Evolutionary conservation across 35 echinoderm and acorn worm species (phyloP).

Genomic region (Apostichopus japonicus): DNA sequence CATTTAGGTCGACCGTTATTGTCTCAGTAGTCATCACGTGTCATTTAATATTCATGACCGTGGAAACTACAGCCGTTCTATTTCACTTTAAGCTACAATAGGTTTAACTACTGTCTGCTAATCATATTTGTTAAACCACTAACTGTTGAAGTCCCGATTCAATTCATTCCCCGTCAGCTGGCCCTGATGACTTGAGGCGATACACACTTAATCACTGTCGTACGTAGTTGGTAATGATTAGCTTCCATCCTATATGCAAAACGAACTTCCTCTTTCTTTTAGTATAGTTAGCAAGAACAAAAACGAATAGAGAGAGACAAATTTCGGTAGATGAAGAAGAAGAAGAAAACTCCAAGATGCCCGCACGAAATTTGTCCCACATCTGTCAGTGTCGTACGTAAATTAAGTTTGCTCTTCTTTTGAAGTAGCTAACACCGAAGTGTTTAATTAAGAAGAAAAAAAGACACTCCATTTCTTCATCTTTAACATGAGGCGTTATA

Average conservation of each 20-base stretch:
- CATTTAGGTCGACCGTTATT: too few species aligned
- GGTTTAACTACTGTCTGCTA: neutral
- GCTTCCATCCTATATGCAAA: neutral
- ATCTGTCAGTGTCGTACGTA: slow-evolving; percentile 6
- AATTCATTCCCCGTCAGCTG: slow-evolving; percentile 12
- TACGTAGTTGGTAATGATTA: neutral
- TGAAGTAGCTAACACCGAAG: neutral
- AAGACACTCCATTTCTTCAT: neutral
- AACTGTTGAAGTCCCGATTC: neutral
- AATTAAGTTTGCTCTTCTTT: slow-evolving; percentile 4
- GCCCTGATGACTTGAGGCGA: neutral
- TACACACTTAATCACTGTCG: neutral
- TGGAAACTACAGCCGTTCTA: too few species aligned
- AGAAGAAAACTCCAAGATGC: neutral
- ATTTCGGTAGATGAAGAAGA: neutral
- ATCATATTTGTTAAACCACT: neutral
- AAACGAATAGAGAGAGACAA: neutral
- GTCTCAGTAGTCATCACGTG: too few species aligned
- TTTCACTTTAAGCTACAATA: too few species aligned
- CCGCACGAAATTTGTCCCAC: neutral
- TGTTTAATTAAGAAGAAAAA: neutral
- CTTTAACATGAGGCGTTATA: too few species aligned
- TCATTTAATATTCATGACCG: too few species aligned
- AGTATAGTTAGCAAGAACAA: too few species aligned
- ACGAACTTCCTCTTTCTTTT: neutral